These are phyloP conservation scores for Acanthopleura granulata DNA, from an alignment of 2,888 invertebrate genomes.

Conservation along the genomic window DNA sequence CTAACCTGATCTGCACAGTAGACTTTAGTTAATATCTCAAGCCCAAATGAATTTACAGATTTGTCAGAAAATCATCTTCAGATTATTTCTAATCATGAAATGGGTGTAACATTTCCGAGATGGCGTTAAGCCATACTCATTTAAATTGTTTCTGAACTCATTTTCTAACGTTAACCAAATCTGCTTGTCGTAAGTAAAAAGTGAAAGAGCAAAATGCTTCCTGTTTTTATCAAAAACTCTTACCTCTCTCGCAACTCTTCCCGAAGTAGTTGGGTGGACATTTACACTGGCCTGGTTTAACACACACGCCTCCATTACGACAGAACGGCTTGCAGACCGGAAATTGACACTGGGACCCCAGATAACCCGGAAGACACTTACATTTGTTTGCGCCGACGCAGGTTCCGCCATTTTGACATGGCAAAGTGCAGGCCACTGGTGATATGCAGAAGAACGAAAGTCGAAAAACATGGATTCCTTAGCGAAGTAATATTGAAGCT, in stretches of 20 bases:
- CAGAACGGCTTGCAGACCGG: constrained; percentile 6
- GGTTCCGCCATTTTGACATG: constrained; percentile 37
- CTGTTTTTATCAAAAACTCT: constrained; percentile 11
- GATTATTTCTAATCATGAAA: not conserved
- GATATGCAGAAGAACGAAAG: no score
- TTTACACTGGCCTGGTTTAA: not conserved
- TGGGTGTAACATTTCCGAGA: not conserved
- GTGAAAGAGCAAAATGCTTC: not conserved
- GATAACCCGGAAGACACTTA: constrained; percentile 32
- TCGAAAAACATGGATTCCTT: no score
- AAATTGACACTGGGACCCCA: constrained; percentile 35
- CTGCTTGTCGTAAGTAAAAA: no score
- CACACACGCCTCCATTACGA: constrained; percentile 17
- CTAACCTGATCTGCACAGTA: no score
- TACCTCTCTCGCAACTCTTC: constrained; percentile 35
- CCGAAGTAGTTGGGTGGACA: constrained; percentile 31
- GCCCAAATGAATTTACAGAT: no score
- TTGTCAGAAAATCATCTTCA: no score
- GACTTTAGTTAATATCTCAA: no score
- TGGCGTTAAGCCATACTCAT: no score
- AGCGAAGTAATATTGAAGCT: no score
- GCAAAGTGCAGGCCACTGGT: constrained; percentile 34
- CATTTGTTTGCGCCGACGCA: constrained; percentile 37
- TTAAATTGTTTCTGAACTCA: no score
- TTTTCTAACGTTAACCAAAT: no score